Evolutionary conservation across 2,797 vertebrate species (phyloP), one percentile per base, ranked within the genome.

Genomic region (Malacoctenus gilli): DNA sequence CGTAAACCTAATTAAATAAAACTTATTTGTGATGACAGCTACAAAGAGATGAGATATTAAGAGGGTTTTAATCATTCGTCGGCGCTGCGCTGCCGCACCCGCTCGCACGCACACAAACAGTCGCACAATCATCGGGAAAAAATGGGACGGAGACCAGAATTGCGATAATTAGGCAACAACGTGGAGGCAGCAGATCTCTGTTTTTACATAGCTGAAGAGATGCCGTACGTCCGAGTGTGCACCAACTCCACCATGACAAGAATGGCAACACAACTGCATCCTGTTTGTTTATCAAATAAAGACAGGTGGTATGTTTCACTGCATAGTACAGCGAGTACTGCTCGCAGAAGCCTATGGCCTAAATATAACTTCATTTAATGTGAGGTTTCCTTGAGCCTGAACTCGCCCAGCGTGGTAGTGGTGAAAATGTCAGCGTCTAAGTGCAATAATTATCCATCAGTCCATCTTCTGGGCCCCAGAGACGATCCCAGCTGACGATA

Each of bases 141-240:
- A 56, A 28, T 28, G 2, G 28, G 39, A 39, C 51, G 14, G 10
- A 52, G 66, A 65, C 56, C 58, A 74, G 40, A 59, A 12, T 5
- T 8, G 5, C 1, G n/a, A 56, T 55, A 30, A 38, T 28, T 19
- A n/a, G 15, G 21, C 19, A 50, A 68, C 47, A 51, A 51, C 21
- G 3, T 8, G 15, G 19, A 49, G 60, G 9, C 25, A 5, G 23
- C 23, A 55, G 4, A 38, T 42, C 8, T 22, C 14, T 18, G 22
- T 49, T 42, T 49, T 59, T 34, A 51, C 31, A 49, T 34, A 41
- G 38, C 44, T 43, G 42, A 42, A 8, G 35, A 60, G 41, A 56
- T 1, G 8, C 23, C 50, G 20, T 23, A 39, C 1, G 8, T 15
- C 48, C 19, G 2, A 32, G 2, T 10, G 30, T 11, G 12, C 30